Evolutionary conservation across 2,888 invertebrate species (phyloP).

Genomic region (Caenorhabditis sp.): DNA sequence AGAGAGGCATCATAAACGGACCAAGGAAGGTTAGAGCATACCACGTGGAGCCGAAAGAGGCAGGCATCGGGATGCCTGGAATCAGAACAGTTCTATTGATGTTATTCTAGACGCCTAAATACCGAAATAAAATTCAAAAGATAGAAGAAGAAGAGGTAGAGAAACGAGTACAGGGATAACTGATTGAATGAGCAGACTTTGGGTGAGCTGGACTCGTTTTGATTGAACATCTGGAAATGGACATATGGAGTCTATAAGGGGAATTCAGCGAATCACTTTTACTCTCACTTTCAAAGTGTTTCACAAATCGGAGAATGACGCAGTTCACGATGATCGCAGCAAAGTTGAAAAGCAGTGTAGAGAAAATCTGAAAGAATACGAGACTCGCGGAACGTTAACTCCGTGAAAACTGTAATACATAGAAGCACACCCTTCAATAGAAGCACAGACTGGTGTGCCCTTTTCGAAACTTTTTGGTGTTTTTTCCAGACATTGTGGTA

Average conservation of each 20-base stretch:
- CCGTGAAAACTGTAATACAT: too few species aligned
- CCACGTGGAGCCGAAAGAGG: conserved; percentile 56
- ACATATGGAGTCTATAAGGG: too few species aligned
- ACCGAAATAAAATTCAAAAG: conserved; percentile 64
- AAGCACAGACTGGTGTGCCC: too few species aligned
- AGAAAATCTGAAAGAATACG: conserved; percentile 61
- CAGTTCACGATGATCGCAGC: conserved; percentile 53
- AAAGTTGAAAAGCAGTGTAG: conserved; percentile 55
- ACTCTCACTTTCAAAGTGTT: conserved; percentile 53
- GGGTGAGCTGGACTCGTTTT: conserved; percentile 56
- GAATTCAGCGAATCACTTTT: conserved; percentile 50
- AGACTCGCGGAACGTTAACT: too few species aligned
- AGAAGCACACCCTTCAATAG: too few species aligned
- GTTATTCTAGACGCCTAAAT: background rate
- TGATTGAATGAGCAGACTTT: conserved; percentile 59
- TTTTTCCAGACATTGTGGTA: too few species aligned
- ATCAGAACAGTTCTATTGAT: background rate
- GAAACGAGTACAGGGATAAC: conserved; percentile 58
- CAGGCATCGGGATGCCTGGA: conserved; percentile 54
- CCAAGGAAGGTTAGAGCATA: conserved; percentile 64
- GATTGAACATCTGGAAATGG: conserved; percentile 51
- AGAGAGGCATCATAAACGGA: conserved; percentile 59
- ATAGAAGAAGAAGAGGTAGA: conserved; percentile 51
- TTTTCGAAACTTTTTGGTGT: background rate
- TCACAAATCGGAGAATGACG: conserved; percentile 57